These are phyloP conservation scores for Spea hammondii DNA, from an alignment of 2,797 vertebrate species.

Conservation along the genomic window DNA sequence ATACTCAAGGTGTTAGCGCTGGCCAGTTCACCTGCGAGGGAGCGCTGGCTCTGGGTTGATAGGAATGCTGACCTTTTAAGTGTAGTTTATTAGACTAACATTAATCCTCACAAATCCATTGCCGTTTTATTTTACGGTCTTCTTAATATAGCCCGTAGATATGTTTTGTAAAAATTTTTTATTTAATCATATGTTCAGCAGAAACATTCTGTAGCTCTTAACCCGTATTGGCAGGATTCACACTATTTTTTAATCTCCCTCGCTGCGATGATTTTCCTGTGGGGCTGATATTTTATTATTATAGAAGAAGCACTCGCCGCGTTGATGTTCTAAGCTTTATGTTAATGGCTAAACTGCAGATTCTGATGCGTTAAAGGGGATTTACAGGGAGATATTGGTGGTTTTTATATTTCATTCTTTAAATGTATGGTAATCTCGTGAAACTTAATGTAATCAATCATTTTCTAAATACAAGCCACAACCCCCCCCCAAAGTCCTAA, in stretches of 20 bases:
- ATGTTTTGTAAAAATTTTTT: background rate
- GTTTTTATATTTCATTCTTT: background rate
- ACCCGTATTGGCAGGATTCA: slow-evolving; percentile 1
- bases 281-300: background rate
- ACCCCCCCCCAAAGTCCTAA: background rate
- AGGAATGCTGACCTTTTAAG: background rate
- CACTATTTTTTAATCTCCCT: slow-evolving; percentile 18
- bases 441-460: no score
- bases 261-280: slow-evolving; percentile 11
- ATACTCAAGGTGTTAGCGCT: no score
- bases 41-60: no score
- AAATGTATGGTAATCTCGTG: no score
- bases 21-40: no score
- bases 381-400: background rate
- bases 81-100: background rate
- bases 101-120: background rate
- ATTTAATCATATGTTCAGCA: background rate
- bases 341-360: background rate
- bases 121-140: background rate
- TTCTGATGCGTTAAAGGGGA: background rate
- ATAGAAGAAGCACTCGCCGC: background rate
- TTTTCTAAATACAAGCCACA: background rate
- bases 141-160: background rate
- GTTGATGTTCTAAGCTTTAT: background rate
- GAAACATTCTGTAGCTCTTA: background rate